Evolutionary conservation across 1,140 invertebrate species (phyloP), one percentile per base, ranked within the genome.

Genomic region (Drosophila lowei): DNA sequence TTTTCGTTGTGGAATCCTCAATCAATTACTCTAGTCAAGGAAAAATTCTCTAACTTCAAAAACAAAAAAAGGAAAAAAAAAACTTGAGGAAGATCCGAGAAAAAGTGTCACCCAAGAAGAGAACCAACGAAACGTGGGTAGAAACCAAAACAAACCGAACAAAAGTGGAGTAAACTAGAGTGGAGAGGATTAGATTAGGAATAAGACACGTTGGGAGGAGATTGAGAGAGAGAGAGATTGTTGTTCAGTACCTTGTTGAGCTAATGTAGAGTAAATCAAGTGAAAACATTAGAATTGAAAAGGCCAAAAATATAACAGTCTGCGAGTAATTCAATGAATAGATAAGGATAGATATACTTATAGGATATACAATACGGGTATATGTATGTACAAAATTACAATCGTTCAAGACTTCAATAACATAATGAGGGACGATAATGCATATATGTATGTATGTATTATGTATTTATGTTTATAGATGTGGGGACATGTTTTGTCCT

Each of bases 231-330:
- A 34, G 30, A 38, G 59, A 68, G 64, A 80, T 71, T 77, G 55
- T 66, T 72, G 74, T 72, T 86, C 84, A 79, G 72, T 88, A 88
- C 83, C 83, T 88, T 88, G 83, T 91, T 84, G 83, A 90, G 79
- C 74, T 90, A 86, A 91, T 91, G 91, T 91, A 91, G 90, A 92
- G 90, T 90, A 91, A 91, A 90, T 91, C 89, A 91, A 92, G 83
- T 89, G 90, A 91, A 91, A 92, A 92, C 89, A 92, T 90, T 90
- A 91, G 85, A 91, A 92, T 85, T 88, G 90, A 91, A 92, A 92
- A 92, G 77, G 86, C 88, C 90, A 90, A 91, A 91, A 92, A 92
- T 90, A 91, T 91, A 88, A 91, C 63, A 77, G 79, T 91, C 90
- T 83, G 89, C 88, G 74, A 72, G 67, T 77, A 80, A 80, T 75